Evolutionary conservation across 1,140 invertebrate species (phyloP).

Genomic region (Diachasma alloeum): DNA sequence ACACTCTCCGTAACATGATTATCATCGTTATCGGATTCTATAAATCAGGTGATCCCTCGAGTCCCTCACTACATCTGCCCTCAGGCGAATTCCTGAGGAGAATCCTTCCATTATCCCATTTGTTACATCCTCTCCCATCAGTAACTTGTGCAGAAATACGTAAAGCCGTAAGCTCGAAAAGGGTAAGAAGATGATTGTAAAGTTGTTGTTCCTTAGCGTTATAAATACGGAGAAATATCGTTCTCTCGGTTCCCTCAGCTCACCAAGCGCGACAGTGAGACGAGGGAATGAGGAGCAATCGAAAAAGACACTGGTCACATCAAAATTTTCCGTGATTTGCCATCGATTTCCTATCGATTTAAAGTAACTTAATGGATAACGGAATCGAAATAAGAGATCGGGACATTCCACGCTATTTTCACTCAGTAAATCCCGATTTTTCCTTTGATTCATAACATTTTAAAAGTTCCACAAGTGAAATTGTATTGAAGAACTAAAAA

Average conservation of each 20-base stretch:
- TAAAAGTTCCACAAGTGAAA: no score
- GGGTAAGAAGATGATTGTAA: constrained; percentile 31
- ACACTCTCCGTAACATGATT: constrained; percentile 21
- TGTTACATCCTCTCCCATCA: neutral
- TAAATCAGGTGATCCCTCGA: constrained; percentile 18
- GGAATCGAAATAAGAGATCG: neutral
- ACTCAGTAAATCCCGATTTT: no score
- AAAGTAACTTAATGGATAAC: neutral
- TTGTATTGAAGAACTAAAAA: no score
- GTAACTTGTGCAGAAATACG: constrained; percentile 20
- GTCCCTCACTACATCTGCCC: neutral
- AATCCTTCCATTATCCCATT: constrained; percentile 11
- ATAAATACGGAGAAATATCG: constrained; percentile 19
- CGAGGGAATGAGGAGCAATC: neutral
- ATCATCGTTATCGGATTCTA: constrained; percentile 21
- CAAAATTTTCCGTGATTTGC: neutral
- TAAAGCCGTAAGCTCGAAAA: constrained; percentile 36
- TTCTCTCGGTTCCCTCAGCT: neutral
- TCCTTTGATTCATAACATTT: no score
- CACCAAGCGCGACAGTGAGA: neutral
- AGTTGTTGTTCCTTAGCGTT: constrained; percentile 12
- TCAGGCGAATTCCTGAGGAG: neutral
- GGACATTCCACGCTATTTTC: neutral
- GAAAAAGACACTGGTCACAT: constrained; percentile 5
- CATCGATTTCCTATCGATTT: neutral